These are phyloP conservation scores for Thyatira batis DNA, from an alignment of 2,888 invertebrate species.

Conservation along the genomic window DNA sequence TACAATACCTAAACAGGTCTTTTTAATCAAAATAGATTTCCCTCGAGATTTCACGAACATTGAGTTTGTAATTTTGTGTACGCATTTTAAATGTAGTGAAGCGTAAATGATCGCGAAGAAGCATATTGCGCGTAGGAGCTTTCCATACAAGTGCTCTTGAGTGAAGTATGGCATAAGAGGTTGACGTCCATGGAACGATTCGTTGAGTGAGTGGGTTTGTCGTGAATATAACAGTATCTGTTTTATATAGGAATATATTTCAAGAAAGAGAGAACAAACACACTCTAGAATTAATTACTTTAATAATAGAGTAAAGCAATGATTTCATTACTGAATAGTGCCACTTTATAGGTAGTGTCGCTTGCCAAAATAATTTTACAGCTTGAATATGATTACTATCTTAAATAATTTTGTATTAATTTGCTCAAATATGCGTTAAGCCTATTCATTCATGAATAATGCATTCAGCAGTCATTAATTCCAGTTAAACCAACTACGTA, in stretches of 20 bases:
- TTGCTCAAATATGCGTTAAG: background rate
- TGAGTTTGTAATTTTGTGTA: conserved; percentile 34
- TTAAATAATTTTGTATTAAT: background rate
- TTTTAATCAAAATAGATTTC: conserved; percentile 31
- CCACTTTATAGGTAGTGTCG: too few species aligned
- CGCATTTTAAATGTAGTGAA: conserved; percentile 47
- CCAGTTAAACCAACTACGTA: background rate
- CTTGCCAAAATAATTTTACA: too few species aligned
- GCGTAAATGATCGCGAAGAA: conserved; percentile 58
- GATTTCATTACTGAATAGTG: too few species aligned
- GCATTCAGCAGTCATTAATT: background rate
- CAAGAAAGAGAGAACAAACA: too few species aligned
- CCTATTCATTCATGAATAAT: background rate
- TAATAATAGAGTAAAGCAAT: too few species aligned
- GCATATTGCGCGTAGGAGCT: conserved; percentile 62
- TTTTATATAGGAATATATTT: conserved; percentile 20
- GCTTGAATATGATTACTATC: background rate
- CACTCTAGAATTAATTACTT: too few species aligned
- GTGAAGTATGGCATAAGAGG: conserved; percentile 54
- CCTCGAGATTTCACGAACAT: conserved; percentile 40
- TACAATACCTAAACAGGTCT: conserved; percentile 11
- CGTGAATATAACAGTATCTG: conserved; percentile 5
- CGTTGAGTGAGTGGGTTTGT: conserved; percentile 40
- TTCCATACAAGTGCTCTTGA: conserved; percentile 63
- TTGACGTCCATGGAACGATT: conserved; percentile 51